Base-by-base conservation (phyloP, 2,113 vertebrate genomes). In the Archilochus colubris region DNA sequence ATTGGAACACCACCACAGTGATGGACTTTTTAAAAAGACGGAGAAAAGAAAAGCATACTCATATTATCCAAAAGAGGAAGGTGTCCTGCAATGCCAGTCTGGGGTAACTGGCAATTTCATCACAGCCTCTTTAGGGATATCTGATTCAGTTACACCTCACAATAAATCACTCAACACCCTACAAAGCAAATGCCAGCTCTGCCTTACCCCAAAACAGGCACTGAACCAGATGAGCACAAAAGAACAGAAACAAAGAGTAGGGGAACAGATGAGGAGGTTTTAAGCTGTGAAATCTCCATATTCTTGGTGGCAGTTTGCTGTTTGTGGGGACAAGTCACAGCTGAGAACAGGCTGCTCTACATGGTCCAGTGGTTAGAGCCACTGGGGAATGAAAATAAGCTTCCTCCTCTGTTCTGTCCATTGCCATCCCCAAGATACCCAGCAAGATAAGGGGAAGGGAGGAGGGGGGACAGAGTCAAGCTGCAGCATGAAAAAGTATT, bases 31-130 rank as follows among this genome's bases (percentile, higher is more conserved):
- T 46, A 6, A 90, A 86, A 83, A 80, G 48, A 57, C 9, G 40
- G 76, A 74, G 61, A 70, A 86, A 88, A 93, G 25, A 67, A 91
- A 88, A 31, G 31, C 57, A 76, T 91, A 54, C 54, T 90, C 64
- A 25, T 14, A 59, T 43, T 74, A 58, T 69, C 81, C 88, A 75
- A 80, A 46, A 80, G 8, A 83, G 62, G 70, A 31, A 84, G 55
- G 64, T 44, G 46, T 58, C 63, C 59, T 14, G 33, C 66, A 91
- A 72, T 62, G 36, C 25, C 48, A 54, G 57, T 54, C 69, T 59
- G 75, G 94, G 82, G 91, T 55, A 95, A 81, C 80, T 62, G 58
- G 63, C 48, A 83, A 89, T 83, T 93, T 62, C 95, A 93, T 94
- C 77, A 83, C 57, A 40, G 69, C 36, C 58, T 91, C 82, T 91